Percentiles rank a stretch among this genome's conserved stretches.
Conservation (phyloP, 2,888 invertebrate genomes). For the Carabus problematicus region DNA sequence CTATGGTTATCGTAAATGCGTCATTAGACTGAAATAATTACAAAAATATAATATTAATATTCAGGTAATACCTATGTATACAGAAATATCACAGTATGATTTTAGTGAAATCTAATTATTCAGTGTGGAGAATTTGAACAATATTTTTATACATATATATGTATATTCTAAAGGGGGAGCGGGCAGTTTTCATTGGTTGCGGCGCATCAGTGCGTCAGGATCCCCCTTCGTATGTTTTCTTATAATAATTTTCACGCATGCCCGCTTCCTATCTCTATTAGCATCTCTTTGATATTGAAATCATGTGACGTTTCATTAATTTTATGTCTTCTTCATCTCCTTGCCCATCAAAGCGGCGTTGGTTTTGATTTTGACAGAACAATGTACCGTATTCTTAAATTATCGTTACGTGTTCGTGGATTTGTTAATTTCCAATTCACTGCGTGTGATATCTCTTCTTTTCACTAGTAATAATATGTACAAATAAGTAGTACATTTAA, state of each 20-base stretch:
- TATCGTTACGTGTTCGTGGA: no score
- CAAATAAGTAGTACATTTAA: no score
- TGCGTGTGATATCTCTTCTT: no score
- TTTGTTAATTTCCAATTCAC: no score
- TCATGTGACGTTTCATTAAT: slow-evolving; percentile 62
- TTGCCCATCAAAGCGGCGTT: slow-evolving; percentile 40
- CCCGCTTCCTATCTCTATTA: slow-evolving; percentile 60
- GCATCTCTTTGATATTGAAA: slow-evolving; percentile 61
- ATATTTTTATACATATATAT: background rate
- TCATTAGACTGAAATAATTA: background rate
- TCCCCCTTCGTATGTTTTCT: slow-evolving; percentile 54
- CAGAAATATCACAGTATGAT: background rate
- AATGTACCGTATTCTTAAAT: no score
- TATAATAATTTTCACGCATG: slow-evolving; percentile 61
- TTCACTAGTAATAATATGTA: no score
- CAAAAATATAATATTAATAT: background rate
- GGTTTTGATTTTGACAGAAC: slow-evolving; percentile 48
- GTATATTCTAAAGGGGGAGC: background rate
- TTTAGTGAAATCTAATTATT: background rate
- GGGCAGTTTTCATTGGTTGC: no score
- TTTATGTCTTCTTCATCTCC: slow-evolving; percentile 48
- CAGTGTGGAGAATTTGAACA: background rate
- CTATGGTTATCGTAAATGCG: no score
- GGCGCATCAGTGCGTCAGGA: background rate
- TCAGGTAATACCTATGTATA: slow-evolving; percentile 2